These are phyloP conservation scores for Prorops nasuta DNA, from an alignment of 1,140 invertebrate species.

Conservation along the genomic window DNA sequence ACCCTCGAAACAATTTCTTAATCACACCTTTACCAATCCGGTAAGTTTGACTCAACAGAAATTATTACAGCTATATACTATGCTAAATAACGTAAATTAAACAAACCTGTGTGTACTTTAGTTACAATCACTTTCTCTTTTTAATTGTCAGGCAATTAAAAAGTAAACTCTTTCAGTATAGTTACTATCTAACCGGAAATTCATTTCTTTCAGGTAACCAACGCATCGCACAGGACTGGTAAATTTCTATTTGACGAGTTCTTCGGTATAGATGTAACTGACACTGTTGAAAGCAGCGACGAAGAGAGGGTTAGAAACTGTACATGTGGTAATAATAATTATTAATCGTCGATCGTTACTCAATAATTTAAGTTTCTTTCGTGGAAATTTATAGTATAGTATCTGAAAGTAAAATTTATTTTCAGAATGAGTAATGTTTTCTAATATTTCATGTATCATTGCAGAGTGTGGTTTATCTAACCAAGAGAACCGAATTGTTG, in stretches of 20 bases:
- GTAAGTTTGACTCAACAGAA: no score
- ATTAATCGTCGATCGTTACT: background rate
- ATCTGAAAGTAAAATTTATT: slow-evolving; percentile 4
- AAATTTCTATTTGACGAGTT: slow-evolving; percentile 66
- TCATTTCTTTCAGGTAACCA: no score
- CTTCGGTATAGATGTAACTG: slow-evolving; percentile 57
- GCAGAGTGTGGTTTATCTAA: slow-evolving; percentile 72
- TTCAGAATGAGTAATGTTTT: background rate
- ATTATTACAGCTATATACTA: no score
- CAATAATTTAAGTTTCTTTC: background rate
- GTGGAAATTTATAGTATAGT: no score
- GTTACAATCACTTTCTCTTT: no score
- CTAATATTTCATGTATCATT: slow-evolving; percentile 1
- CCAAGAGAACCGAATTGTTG: slow-evolving; percentile 71
- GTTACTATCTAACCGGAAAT: no score
- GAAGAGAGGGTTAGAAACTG: slow-evolving; percentile 60
- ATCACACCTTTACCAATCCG: no score
- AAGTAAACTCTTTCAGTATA: no score
- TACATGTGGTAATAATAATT: slow-evolving; percentile 60
- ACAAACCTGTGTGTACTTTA: no score
- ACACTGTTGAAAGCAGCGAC: slow-evolving; percentile 49
- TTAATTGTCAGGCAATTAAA: no score
- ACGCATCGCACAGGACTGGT: slow-evolving; percentile 40
- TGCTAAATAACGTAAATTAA: no score
- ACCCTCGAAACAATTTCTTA: no score